Evolutionary conservation across 2,888 invertebrate species (phyloP).

Genomic region (Caenorhabditis imperialis): DNA sequence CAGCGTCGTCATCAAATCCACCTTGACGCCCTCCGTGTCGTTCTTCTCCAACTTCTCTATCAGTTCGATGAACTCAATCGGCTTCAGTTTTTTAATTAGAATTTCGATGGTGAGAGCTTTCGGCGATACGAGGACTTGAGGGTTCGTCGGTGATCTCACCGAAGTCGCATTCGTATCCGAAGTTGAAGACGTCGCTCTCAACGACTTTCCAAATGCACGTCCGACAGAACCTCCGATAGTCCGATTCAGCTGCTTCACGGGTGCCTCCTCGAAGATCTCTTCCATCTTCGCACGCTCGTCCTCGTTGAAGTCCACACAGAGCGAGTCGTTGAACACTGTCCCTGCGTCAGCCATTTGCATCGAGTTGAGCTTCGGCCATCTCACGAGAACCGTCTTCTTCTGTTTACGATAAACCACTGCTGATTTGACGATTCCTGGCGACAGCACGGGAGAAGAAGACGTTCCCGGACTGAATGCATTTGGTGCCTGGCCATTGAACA

Average conservation of each 20-base stretch:
- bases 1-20: slow-evolving; percentile 49
- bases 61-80: slow-evolving; percentile 38
- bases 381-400: slow-evolving; percentile 44
- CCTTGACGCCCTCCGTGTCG: slow-evolving; percentile 49
- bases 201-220: slow-evolving; percentile 38
- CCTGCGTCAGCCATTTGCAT: slow-evolving; percentile 38
- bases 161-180: slow-evolving; percentile 20
- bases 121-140: slow-evolving; percentile 41
- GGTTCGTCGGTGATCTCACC: slow-evolving; percentile 25
- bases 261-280: slow-evolving; percentile 52
- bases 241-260: slow-evolving; percentile 36
- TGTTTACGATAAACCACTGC: slow-evolving; percentile 51
- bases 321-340: slow-evolving; percentile 46
- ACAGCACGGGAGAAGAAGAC: slow-evolving; percentile 21
- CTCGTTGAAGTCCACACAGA: slow-evolving; percentile 55
- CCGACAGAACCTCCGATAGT: slow-evolving; percentile 50
- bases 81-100: slow-evolving; percentile 48
- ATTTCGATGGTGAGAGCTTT: slow-evolving; percentile 55
- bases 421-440: slow-evolving; percentile 50
- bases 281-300: slow-evolving; percentile 52
- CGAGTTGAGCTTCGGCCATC: slow-evolving; percentile 52
- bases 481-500: slow-evolving; percentile 18
- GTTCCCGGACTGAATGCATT: slow-evolving; percentile 28
- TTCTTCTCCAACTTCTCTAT: slow-evolving; percentile 49
- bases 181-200: slow-evolving; percentile 22